Percentiles rank a stretch among this genome's conserved stretches.
Conservation (phyloP, 1,140 invertebrate genomes). For the Drosophila tristis region DNA sequence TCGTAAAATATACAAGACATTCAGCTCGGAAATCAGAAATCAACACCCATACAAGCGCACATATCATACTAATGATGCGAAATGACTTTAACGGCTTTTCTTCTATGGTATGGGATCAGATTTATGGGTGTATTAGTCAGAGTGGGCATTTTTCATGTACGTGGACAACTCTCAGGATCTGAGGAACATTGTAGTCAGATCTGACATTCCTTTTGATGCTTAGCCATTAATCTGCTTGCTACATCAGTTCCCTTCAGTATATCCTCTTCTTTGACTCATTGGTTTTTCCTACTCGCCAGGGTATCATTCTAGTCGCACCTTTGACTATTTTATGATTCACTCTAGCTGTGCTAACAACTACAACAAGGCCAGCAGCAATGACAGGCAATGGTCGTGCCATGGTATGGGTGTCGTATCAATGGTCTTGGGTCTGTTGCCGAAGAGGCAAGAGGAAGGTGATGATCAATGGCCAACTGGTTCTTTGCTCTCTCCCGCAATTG, state of each 20-base stretch:
- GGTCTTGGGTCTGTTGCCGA: slow-evolving; percentile 26
- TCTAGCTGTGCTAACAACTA: slow-evolving; percentile 30
- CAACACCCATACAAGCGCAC: slow-evolving; percentile 70
- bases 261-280: too few species aligned
- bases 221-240: too few species aligned
- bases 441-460: slow-evolving; percentile 26
- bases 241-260: too few species aligned
- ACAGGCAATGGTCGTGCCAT: slow-evolving; percentile 38
- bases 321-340: not conserved
- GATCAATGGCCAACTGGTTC: slow-evolving; percentile 75
- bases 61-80: slow-evolving; percentile 83
- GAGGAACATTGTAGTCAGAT: not conserved
- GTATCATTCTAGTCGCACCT: slow-evolving; percentile 11
- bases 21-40: slow-evolving; percentile 48
- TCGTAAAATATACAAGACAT: too few species aligned
- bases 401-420: slow-evolving; percentile 39
- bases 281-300: slow-evolving; percentile 11
- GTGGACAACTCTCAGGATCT: not conserved
- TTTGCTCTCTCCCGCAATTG: slow-evolving; percentile 64
- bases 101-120: not conserved
- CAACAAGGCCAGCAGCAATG: slow-evolving; percentile 65
- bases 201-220: too few species aligned
- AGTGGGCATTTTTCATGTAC: not conserved
- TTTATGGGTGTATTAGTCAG: slow-evolving; percentile 21
- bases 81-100: slow-evolving; percentile 80